Percentiles rank a stretch among this genome's conserved stretches.
Evolutionary conservation across 2,797 vertebrate species (phyloP).

Genomic region (Masticophis lateralis): DNA sequence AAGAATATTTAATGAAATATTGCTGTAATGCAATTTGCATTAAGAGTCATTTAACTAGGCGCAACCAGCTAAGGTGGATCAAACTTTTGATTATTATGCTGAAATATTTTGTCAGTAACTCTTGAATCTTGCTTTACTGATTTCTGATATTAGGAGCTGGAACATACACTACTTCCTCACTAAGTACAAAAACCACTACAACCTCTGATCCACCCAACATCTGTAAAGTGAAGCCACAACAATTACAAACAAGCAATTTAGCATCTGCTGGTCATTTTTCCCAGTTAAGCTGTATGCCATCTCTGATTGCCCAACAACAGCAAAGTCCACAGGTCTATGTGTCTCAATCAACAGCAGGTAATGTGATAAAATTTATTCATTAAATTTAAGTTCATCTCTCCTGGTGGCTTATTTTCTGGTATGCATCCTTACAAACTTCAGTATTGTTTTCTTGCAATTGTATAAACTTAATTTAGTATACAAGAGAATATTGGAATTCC

Average conservation of each 20-base stretch:
- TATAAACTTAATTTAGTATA: neutral
- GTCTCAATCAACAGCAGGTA: slow-evolving; percentile 98
- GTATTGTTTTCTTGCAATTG: neutral
- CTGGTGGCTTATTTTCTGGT: neutral
- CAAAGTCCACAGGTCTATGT: slow-evolving; percentile 96
- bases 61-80: neutral
- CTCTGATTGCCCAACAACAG: slow-evolving; percentile 89
- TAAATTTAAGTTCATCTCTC: neutral
- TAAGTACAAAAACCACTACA: slow-evolving; percentile 93
- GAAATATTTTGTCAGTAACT: neutral
- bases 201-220: slow-evolving; percentile 97
- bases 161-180: slow-evolving; percentile 95
- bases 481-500: neutral
- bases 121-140: neutral
- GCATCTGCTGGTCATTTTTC: slow-evolving; percentile 88
- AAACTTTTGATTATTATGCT: neutral
- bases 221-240: slow-evolving; percentile 98
- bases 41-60: neutral
- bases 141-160: slow-evolving; percentile 78
- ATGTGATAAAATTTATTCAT: slow-evolving; percentile 17
- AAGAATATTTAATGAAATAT: neutral
- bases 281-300: slow-evolving; percentile 91
- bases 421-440: neutral
- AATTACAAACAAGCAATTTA: slow-evolving; percentile 87
- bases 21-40: neutral